Conservation (phyloP, 2,888 invertebrate genomes). For the Spodoptera picta region DNA sequence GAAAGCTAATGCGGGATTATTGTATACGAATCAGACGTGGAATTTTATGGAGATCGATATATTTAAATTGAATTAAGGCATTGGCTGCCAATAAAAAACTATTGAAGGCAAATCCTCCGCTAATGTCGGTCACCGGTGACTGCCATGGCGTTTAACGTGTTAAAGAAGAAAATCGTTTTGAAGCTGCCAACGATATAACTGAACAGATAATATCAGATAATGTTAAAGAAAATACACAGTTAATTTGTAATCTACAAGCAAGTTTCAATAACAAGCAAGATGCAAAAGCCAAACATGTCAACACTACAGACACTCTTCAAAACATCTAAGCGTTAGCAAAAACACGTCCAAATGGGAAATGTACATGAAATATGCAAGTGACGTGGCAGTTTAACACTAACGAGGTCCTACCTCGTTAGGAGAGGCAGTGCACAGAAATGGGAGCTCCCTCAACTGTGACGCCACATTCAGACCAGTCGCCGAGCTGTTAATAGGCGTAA, state of each 20-base stretch:
- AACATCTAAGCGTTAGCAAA: conserved; percentile 15
- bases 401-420: conserved; percentile 64
- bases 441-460: conserved; percentile 54
- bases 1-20: conserved; percentile 37
- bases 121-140: no score
- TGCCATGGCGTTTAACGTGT: no score
- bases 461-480: conserved; percentile 49
- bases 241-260: neutral
- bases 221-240: no score
- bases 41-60: neutral
- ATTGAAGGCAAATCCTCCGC: no score
- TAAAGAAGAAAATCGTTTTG: neutral
- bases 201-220: no score
- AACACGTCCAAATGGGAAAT: conserved; percentile 23
- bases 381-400: conserved; percentile 56
- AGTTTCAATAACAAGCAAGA: neutral
- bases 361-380: conserved; percentile 35
- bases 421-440: conserved; percentile 46
- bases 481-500: conserved; percentile 59
- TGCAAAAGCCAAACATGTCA: conserved; percentile 5
- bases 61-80: no score
- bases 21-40: neutral
- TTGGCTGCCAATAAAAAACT: no score
- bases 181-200: no score
- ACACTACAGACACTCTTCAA: conserved; percentile 16